These are phyloP conservation scores for Candoia aspera DNA, from an alignment of 2,113 vertebrate genomes.

Conservation along the genomic window DNA sequence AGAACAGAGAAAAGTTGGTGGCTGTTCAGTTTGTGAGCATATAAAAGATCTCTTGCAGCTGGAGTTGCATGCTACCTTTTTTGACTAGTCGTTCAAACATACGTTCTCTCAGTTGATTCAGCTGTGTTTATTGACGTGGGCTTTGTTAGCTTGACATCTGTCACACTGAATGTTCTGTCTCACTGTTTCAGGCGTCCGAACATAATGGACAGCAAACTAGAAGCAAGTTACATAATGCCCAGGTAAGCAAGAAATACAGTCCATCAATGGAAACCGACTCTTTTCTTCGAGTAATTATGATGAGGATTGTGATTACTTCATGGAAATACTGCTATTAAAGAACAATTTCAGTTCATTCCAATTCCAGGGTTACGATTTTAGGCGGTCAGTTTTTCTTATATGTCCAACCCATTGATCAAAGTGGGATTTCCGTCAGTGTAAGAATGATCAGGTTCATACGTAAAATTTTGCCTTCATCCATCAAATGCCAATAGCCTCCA, in stretches of 20 bases:
- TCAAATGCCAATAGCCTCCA: not conserved
- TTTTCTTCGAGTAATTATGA: slow-evolving; percentile 9
- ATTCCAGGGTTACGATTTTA: not conserved
- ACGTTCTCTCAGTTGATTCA: slow-evolving; percentile 66
- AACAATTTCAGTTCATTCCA: not conserved
- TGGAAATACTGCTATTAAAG: accelerated
- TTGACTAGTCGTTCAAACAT: slow-evolving; percentile 64
- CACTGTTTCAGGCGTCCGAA: slow-evolving; percentile 72
- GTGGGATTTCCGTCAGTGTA: not conserved
- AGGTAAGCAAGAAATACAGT: slow-evolving; percentile 68
- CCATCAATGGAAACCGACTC: not conserved
- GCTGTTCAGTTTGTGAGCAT: slow-evolving; percentile 68
- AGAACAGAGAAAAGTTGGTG: slow-evolving; percentile 75
- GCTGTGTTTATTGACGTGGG: slow-evolving; percentile 54
- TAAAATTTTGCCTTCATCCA: not conserved
- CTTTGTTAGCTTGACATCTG: slow-evolving; percentile 37
- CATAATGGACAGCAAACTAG: slow-evolving; percentile 61
- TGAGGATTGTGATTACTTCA: not conserved
- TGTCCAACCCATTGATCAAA: not conserved
- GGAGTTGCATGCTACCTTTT: slow-evolving; percentile 79
- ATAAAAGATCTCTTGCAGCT: slow-evolving; percentile 65
- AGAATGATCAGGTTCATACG: not conserved
- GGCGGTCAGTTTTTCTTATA: not conserved
- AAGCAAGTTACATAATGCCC: slow-evolving; percentile 50
- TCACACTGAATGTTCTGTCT: slow-evolving; percentile 76